Conservation (phyloP, 2,113 vertebrate genomes). For the Ameiurus melas region DNA sequence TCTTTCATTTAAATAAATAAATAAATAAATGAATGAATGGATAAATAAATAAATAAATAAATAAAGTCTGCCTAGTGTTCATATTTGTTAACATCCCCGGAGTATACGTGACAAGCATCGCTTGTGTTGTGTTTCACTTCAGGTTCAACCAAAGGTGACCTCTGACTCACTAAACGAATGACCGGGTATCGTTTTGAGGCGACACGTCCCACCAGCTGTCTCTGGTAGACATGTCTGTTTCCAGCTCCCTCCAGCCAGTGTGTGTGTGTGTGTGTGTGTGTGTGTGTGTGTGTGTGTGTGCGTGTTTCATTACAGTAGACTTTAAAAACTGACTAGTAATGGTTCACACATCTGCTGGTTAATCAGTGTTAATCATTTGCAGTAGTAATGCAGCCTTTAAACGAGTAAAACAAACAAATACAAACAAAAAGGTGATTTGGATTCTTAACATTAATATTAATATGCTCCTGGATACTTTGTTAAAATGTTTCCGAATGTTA, state of each 20-base stretch:
- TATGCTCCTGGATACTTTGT: not conserved
- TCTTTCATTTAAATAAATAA: too few relatives aligned
- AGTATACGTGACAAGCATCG: not conserved
- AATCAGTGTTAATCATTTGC: not conserved
- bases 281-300: not conserved
- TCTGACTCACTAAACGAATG: constrained; percentile 11
- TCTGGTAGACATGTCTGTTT: constrained; percentile 21
- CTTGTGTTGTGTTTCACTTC: not conserved
- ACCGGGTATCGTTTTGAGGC: not conserved
- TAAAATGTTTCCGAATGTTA: too few relatives aligned
- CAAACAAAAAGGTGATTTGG: not conserved
- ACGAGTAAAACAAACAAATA: not conserved
- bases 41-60: too few relatives aligned
- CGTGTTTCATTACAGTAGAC: not conserved
- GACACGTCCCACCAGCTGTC: not conserved
- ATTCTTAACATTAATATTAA: not conserved
- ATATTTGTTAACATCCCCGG: not conserved
- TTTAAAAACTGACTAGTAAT: not conserved
- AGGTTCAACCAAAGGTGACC: not conserved
- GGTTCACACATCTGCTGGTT: not conserved
- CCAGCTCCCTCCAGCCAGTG: not conserved
- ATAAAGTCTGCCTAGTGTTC: not conserved
- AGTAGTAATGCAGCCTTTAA: not conserved
- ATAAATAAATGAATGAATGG: too few relatives aligned
- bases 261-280: not conserved